phyloP scores from a whole-genome alignment of 2,113 vertebrate genomes.

The Microtus pennsylvanicus region DNA sequence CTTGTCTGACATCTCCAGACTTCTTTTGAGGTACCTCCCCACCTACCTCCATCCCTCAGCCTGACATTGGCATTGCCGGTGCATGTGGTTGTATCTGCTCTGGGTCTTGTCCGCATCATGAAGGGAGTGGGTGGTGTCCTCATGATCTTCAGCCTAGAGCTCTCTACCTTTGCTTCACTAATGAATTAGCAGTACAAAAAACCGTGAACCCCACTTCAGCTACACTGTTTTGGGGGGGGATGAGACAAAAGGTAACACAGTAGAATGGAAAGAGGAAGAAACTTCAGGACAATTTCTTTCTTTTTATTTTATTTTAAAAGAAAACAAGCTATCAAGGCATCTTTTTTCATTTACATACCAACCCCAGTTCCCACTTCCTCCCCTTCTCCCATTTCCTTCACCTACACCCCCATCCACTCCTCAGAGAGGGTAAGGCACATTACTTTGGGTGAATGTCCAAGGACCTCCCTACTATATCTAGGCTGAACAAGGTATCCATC shows the following conservation, averaged over 20 bases:
- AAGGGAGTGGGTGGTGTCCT: background rate
- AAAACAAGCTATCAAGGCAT: too few relatives aligned
- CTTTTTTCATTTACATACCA: too few relatives aligned
- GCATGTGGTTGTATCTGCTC: background rate
- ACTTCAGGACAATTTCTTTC: background rate
- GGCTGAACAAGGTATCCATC: too few relatives aligned
- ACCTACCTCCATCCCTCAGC: background rate
- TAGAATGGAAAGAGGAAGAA: background rate
- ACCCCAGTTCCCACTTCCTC: too few relatives aligned
- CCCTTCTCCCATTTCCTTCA: too few relatives aligned
- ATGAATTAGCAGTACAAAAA: slow-evolving; percentile 26
- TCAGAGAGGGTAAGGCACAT: too few relatives aligned
- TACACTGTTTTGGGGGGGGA: slow-evolving; percentile 13
- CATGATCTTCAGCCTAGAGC: background rate
- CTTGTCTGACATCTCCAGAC: slow-evolving; percentile 1
- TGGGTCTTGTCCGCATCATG: background rate
- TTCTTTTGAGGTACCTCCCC: background rate
- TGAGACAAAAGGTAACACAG: background rate
- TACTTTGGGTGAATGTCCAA: too few relatives aligned
- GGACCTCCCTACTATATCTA: too few relatives aligned
- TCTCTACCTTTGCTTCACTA: slow-evolving; percentile 29
- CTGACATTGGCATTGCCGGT: background rate
- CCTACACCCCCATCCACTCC: too few relatives aligned
- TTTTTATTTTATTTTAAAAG: too few relatives aligned
- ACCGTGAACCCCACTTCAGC: background rate